Evolutionary conservation across 2,888 invertebrate genomes (phyloP).

Genomic region (Pseudanteris insignis): DNA sequence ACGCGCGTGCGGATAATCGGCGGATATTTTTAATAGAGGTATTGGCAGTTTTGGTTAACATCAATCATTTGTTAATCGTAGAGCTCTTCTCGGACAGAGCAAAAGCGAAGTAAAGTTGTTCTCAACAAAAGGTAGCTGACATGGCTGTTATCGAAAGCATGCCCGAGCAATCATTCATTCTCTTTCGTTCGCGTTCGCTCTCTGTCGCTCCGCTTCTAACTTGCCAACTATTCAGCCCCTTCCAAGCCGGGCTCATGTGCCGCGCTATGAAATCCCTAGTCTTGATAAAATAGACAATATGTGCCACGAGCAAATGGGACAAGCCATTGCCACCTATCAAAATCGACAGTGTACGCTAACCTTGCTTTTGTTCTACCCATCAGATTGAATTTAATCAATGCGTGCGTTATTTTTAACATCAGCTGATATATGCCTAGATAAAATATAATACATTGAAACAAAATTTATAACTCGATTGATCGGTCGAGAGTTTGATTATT

Average conservation of each 20-base stretch:
- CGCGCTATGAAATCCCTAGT: constrained; percentile 16
- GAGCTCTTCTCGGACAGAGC: constrained; percentile 42
- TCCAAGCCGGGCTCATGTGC: constrained; percentile 23
- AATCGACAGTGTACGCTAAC: constrained; percentile 25
- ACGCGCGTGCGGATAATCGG: constrained; percentile 20
- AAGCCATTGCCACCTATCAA: constrained; percentile 26
- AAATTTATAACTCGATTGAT: too few relatives aligned
- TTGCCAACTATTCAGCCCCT: constrained; percentile 38
- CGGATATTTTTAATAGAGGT: constrained; percentile 24
- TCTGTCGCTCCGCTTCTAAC: constrained; percentile 17
- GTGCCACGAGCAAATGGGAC: constrained; percentile 32
- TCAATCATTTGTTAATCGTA: constrained; percentile 48
- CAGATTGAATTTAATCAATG: too few relatives aligned
- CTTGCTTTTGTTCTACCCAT: constrained; percentile 10
- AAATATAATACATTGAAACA: too few relatives aligned
- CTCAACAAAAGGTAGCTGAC: constrained; percentile 55
- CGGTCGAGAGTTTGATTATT: too few relatives aligned
- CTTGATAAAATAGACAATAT: constrained; percentile 34
- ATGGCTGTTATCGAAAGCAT: constrained; percentile 50
- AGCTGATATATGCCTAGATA: too few relatives aligned
- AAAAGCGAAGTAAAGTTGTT: constrained; percentile 51
- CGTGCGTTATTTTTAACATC: too few relatives aligned
- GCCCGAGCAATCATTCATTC: constrained; percentile 46
- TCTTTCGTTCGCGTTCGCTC: constrained; percentile 24
- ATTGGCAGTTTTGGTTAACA: constrained; percentile 42